A percentile compares a stretch with the other conserved stretches of the same genome.
Conservation (phyloP, 1,140 invertebrate species). For the Sminthurinus signatus region DNA sequence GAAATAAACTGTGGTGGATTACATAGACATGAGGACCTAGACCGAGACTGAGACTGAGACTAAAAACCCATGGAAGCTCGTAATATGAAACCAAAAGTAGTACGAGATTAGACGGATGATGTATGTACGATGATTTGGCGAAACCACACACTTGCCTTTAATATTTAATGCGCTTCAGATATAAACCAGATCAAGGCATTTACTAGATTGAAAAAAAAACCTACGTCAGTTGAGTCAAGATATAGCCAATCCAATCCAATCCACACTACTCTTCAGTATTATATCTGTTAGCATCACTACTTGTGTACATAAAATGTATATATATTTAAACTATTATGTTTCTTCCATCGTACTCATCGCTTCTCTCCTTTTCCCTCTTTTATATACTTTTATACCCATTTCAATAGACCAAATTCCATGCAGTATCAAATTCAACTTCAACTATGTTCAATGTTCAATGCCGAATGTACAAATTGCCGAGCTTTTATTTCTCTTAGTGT, state of each 20-base stretch:
- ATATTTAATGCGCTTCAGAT: slow-evolving; percentile 40
- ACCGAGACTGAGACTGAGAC: background rate
- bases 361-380: too few species aligned
- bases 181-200: slow-evolving; percentile 41
- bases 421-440: too few species aligned
- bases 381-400: too few species aligned
- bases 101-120: slow-evolving; percentile 21
- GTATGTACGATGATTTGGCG: slow-evolving; percentile 22
- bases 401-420: too few species aligned
- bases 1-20: too few species aligned
- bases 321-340: too few species aligned
- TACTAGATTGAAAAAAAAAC: slow-evolving; percentile 41
- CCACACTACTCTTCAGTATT: background rate
- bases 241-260: background rate
- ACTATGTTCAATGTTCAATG: too few species aligned
- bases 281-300: background rate
- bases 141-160: slow-evolving; percentile 31
- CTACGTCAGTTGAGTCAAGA: slow-evolving; percentile 11
- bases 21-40: too few species aligned
- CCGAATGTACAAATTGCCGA: too few species aligned
- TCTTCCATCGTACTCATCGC: too few species aligned
- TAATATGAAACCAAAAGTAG: slow-evolving; percentile 21
- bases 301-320: too few species aligned
- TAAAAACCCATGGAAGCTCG: background rate
- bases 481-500: too few species aligned